Evolutionary conservation across 2,888 invertebrate genomes (phyloP), one percentile per base, ranked within the genome.

Genomic region (Epinotia ramella): DNA sequence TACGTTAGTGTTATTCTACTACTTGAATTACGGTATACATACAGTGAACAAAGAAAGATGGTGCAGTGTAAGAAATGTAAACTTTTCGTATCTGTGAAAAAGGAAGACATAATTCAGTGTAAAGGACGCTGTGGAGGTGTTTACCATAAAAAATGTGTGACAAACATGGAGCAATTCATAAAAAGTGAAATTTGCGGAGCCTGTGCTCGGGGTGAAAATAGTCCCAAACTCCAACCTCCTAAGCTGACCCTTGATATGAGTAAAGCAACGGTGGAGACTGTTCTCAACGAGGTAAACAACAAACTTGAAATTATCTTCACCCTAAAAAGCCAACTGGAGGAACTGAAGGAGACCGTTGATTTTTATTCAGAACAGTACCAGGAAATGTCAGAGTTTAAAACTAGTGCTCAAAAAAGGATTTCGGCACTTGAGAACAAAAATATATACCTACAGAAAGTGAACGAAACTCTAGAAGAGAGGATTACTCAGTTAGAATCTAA

Each of bases 341-440:
- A 64, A 44, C 9, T 64, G 11, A n/a, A 18, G 44, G 63, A 64
- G 4, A 44, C 64, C 1, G 63, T 64, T 11, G 63, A 64, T 46
- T 64, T 64, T 18, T 64, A 64, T 18, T 64, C 63, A 18, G 44
- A 64, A 18, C 63, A 64, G 18, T 64, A 64, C 16, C 63, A 64
- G 44, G 9, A 59, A 64, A 28, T 28, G 28, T 28, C 28, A 28
- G 63, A 64, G 13, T 44, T 44, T 18, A 64, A 20, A 18, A 20
- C 44, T 9, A 20, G 12, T 64, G 63, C 63, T 12, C 63, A 64
- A 9, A 64, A 64, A 40, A 44, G 13, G 44, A 46, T 64, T 9
- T 2, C 44, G 16, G 40, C 63, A 12, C 18, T 64, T 6, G 44
- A 64, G 11, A 64, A 18, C 62, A 62, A n/a, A 62, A n/a, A n/a